Conservation (phyloP, 1,140 invertebrate genomes). For the Planococcus citri region DNA sequence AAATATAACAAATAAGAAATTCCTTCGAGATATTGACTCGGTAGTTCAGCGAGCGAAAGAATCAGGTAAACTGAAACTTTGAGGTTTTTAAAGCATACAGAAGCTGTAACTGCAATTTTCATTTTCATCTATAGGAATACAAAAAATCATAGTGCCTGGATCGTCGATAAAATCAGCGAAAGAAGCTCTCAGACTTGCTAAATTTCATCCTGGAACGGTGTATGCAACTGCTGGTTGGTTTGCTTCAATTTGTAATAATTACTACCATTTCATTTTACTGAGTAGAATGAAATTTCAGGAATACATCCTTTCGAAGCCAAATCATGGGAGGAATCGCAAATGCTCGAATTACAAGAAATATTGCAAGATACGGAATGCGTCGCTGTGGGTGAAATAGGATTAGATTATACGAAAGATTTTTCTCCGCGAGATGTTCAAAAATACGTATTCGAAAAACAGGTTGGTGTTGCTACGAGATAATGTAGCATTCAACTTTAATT, state of each 20-base stretch:
- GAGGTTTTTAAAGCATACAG: no score
- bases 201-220: conserved; percentile 75
- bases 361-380: conserved; percentile 77
- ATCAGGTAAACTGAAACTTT: conserved; percentile 47
- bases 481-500: neutral
- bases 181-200: conserved; percentile 73
- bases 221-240: conserved; percentile 78
- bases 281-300: conserved; percentile 39
- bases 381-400: conserved; percentile 83
- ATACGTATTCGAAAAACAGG: conserved; percentile 79
- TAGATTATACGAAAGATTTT: conserved; percentile 90
- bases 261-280: neutral
- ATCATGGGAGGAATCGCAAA: conserved; percentile 68
- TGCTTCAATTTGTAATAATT: neutral
- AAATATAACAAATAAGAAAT: conserved; percentile 92
- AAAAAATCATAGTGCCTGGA: conserved; percentile 88
- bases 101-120: neutral
- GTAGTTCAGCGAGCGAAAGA: conserved; percentile 85
- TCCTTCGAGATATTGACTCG: conserved; percentile 77
- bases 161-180: conserved; percentile 77
- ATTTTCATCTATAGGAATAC: conserved; percentile 56
- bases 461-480: conserved; percentile 35
- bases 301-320: conserved; percentile 94
- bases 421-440: conserved; percentile 76
- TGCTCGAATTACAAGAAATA: conserved; percentile 54